A percentile compares a stretch with the other conserved stretches of the same genome.
phyloP scores from a whole-genome alignment of 2,888 invertebrate genomes.

The Metalampra italica region DNA sequence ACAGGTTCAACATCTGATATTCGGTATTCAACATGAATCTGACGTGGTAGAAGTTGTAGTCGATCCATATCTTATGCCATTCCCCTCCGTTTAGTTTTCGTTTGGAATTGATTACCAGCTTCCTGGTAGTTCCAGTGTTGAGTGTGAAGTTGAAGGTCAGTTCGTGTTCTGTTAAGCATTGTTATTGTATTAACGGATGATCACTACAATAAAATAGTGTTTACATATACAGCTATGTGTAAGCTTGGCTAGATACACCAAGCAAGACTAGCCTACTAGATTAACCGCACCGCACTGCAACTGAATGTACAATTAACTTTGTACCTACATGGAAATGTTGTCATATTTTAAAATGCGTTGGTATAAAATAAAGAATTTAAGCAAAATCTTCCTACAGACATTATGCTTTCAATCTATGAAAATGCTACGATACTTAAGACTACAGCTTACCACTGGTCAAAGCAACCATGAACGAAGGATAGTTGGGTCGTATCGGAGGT shows the following conservation, averaged over 20 bases:
- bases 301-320: no score
- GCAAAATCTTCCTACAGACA: no score
- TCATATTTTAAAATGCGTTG: no score
- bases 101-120: constrained; percentile 89
- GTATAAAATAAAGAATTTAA: no score
- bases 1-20: constrained; percentile 90
- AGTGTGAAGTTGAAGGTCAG: constrained; percentile 93
- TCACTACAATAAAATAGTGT: neutral
- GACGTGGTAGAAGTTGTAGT: constrained; percentile 95
- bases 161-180: constrained; percentile 81
- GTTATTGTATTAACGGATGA: neutral
- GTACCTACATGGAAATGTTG: no score
- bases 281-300: no score
- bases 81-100: constrained; percentile 92
- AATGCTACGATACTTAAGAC: no score
- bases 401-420: no score
- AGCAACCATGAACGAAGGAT: constrained; percentile 95
- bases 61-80: constrained; percentile 98
- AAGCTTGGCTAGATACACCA: no score
- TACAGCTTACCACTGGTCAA: constrained; percentile 83
- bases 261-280: no score
- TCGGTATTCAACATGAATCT: constrained; percentile 95
- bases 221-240: no score
- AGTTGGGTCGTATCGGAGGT: constrained; percentile 91
- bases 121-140: constrained; percentile 89